phyloP scores from a whole-genome alignment of 2,797 vertebrate species.

The Microhierax caerulescens region DNA sequence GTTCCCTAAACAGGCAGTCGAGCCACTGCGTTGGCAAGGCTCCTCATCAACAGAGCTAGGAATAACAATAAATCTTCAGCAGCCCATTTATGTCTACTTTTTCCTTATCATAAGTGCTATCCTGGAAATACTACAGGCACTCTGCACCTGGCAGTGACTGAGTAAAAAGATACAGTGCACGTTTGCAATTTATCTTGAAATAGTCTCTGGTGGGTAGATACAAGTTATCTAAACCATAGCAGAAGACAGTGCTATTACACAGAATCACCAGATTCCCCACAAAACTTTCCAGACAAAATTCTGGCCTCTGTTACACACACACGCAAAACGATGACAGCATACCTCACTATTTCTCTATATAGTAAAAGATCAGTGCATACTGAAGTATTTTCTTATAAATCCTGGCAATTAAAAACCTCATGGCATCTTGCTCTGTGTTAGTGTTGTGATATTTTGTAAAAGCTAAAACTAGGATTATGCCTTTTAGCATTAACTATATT shows the following conservation, averaged over 20 bases:
- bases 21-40: conserved; percentile 19
- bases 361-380: not conserved
- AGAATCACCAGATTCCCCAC: not conserved
- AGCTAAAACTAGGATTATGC: not conserved
- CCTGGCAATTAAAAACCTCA: not conserved
- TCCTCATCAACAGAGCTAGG: conserved; percentile 44
- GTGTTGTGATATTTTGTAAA: not conserved
- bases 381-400: not conserved
- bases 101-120: conserved; percentile 62
- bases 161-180: conserved; percentile 43
- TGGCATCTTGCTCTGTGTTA: not conserved
- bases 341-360: accelerated
- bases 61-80: conserved; percentile 60
- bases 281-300: not conserved
- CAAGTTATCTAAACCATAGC: conserved; percentile 18
- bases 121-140: conserved; percentile 61
- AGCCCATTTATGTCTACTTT: conserved; percentile 53
- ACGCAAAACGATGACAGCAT: not conserved
- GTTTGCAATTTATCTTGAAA: conserved; percentile 59
- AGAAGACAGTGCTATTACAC: not conserved
- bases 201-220: conserved; percentile 41
- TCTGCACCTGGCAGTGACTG: conserved; percentile 49
- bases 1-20: conserved; percentile 32
- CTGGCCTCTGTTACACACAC: not conserved
- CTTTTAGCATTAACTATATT: not conserved